Base-by-base conservation (phyloP, 2,888 invertebrate species). In the Endomychus coccineus region DNA sequence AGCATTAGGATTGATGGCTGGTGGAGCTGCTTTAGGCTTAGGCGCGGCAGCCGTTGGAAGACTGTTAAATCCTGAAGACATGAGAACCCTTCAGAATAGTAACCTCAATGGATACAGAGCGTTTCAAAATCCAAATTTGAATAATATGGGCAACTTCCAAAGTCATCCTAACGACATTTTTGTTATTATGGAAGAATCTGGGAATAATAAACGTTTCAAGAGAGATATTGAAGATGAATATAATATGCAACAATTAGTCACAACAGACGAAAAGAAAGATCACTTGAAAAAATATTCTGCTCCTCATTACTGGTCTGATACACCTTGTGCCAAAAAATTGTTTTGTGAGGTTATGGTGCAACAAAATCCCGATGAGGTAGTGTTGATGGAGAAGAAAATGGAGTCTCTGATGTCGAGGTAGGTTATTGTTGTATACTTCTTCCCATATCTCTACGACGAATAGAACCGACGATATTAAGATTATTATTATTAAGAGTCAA, bases 301-400 rank as follows among this genome's bases (percentile, higher is more conserved):
- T 11, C 53, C 62, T 1, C 56, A 61, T 35, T 52, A 82, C 52
- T 85, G 84, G 85, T 72, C 76, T 16, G 78, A 81, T 61, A 82
- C 83, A 2, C 80, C 80, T 34, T 86, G 86, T 57, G 81, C 85
- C 2, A 84, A 85, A 58, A 75, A 72, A 52, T 74, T 83, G 45
- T 83, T 85, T 65, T 86, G 86, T 62, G 78, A 81, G 53, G 78
- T 80, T 25, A 78, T 86, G 71, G 67, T 79, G 23, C 71, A 75
- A 39, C 81, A 83, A 50, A 69, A 77, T 32, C 72, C 77, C 2
- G 83, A 85, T 56, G 78, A 82, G 16, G 67, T 79, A 42, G 73
- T 78, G 46, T 69, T 79, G 25, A 84, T 84, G 83, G 84, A 85
- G 67, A 85, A 85, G 68, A 82, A 81, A 61, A 84, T 85, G 80